Evolutionary conservation across 1,140 invertebrate species (phyloP), one percentile per base, ranked within the genome.

Genomic region (Spodoptera litura): DNA sequence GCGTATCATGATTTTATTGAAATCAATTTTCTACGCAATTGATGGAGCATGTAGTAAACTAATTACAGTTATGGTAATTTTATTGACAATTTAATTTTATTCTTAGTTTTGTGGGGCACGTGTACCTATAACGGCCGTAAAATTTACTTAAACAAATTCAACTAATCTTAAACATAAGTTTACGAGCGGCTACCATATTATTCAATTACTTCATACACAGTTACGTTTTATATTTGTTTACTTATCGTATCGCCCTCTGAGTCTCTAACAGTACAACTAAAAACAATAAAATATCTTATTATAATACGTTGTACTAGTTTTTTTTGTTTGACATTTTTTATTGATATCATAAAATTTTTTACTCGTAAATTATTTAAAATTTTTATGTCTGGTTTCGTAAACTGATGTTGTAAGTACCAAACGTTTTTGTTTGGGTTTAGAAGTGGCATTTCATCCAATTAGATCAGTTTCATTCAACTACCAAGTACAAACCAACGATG

Each of bases 101-200:
- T 44, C 35, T 35, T 27, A 25, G 71, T 49, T 74, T 74, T 61
- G 38, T 61, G 61, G 71, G 56, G 20, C 71, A 51, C 44, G 71
- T 13, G 10, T 15, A 44, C 38, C 38, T 44, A 51, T 74, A 59
- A 74, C 49, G 13, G 55, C 56, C 56, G 55, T 74, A 27, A 74
- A 73, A 27, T 59, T 10, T 59, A 61, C 56, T 49, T 49, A 49
- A 59, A 44, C 71, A 35, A 73, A 61, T 59, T 38, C 49, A 51
- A 61, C 44, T 74, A 74, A 74, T 58, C n/a, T 74, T 71, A 25
- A 38, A 56, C 68, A 27, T 8, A 51, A 49, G 4, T 74, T 74
- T 74, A 61, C 38, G 56, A 61, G 5, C 56, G 56, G 56, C 56
- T 74, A 74, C 56, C 61, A 73, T 61, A 59, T 61, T 61, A 74